Base-by-base conservation (phyloP, 2,888 invertebrate species). In the Dasypolia templi region DNA sequence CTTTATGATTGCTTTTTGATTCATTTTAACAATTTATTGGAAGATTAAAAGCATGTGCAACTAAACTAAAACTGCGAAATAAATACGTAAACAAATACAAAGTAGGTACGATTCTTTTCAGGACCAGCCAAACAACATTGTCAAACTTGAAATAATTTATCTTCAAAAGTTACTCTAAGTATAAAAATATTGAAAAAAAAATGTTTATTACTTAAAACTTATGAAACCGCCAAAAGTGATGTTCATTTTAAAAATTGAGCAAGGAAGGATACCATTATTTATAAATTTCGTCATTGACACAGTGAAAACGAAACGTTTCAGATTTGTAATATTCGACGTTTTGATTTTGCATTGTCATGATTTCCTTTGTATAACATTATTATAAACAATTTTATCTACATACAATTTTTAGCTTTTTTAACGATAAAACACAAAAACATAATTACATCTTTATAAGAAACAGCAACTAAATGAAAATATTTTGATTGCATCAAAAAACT, bases 1-100 rank as follows among this genome's bases (percentile, higher is more conserved):
- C 67, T 96, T 92, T 72, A 95, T 95, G 74, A 97, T 91, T 58
- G 93, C 92, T 81, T 95, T 96, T 72, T 96, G 93, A 82, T 93
- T 93, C 96, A 97, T 97, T 75, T 32, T 46, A 59, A 22, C 3
- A 22, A 53, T 26, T 3, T 56, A 56, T 11, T 26, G 19, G 0
- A 42, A 17, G 9, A 64, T 14, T 19, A 0, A 19, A 61, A 6
- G 19, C 32, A 68, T 61, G 68, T 42, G 75, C 35, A 61, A 55
- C 6, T 26, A 22, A 66, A 51, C 3, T 19, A 19, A 12, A 67
- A 22, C 26, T 11, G n/a, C 14, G 12, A 51, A n/a, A 39, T 0
- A n/a, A 29, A 58, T 68, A 68, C 62, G 53, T 75, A 75, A 77
- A 77, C 70, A 77, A 77, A 75, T 22, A 75, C 62, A 39, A 44